phyloP scores from a whole-genome alignment of 2,113 vertebrate genomes.

The Sinosuthora webbiana region DNA sequence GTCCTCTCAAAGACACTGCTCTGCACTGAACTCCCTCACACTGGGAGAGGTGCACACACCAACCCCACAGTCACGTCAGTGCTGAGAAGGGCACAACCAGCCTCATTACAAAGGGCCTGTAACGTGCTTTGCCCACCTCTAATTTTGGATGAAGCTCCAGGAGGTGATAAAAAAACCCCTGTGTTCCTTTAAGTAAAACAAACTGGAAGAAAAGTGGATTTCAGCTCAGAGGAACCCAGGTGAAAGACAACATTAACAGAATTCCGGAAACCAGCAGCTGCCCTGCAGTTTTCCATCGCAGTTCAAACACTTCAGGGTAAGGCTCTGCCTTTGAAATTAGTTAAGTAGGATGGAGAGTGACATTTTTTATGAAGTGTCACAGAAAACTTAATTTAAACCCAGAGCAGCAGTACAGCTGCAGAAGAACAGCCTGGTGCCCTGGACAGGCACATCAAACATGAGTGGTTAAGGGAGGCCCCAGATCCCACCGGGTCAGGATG shows the following conservation, averaged over 20 bases:
- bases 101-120: neutral
- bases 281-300: neutral
- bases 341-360: neutral
- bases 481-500: accelerated
- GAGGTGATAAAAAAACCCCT: neutral
- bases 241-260: neutral
- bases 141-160: neutral
- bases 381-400: neutral
- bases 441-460: neutral
- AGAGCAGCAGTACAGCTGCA: neutral
- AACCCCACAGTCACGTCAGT: neutral
- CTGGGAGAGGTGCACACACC: neutral
- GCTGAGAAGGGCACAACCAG: neutral
- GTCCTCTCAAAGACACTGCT: neutral
- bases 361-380: neutral
- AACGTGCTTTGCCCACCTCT: neutral
- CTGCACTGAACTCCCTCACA: neutral
- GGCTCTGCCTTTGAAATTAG: neutral
- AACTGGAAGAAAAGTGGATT: neutral
- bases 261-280: neutral
- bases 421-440: neutral
- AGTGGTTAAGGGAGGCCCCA: neutral
- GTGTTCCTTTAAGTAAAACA: neutral
- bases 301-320: neutral
- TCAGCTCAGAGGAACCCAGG: neutral